A percentile compares a stretch with the other conserved stretches of the same genome.
Evolutionary conservation across 2,888 invertebrate species (phyloP).

Genomic region (Rhodophaea formosa): DNA sequence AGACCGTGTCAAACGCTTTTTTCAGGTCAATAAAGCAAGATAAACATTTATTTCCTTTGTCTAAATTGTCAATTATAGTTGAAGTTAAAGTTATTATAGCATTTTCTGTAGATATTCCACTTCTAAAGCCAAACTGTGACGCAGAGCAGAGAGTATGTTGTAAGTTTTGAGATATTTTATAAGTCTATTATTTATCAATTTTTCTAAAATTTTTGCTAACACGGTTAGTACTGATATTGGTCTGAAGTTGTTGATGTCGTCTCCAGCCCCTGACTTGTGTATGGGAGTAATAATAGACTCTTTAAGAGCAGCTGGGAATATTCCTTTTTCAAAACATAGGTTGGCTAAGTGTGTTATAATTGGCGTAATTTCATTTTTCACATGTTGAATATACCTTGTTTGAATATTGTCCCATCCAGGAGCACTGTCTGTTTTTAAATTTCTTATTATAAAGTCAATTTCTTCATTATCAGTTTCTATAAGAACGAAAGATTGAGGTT

Average conservation of each 20-base stretch:
- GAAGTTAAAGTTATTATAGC: background rate
- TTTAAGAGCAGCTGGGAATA: conserved; percentile 11
- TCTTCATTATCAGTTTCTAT: conserved; percentile 19
- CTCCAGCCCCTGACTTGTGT: background rate
- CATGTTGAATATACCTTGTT: conserved; percentile 18
- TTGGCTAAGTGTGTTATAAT: conserved; percentile 20
- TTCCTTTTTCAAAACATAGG: conserved; percentile 18
- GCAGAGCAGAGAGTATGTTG: background rate
- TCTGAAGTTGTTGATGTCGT: background rate
- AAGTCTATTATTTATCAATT: background rate
- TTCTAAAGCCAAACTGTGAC: background rate
- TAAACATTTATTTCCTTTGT: background rate
- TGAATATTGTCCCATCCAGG: conserved; percentile 21
- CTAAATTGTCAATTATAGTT: background rate
- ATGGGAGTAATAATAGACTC: conserved; percentile 20
- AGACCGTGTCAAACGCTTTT: background rate
- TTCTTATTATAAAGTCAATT: conserved; percentile 9
- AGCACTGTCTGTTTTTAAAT: conserved; percentile 19
- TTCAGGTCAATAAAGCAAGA: background rate
- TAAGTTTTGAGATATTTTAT: background rate
- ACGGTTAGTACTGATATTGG: background rate
- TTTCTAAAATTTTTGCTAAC: conserved; percentile 1
- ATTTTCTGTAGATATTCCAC: background rate
- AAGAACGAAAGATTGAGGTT: conserved; percentile 19
- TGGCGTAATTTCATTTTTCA: conserved; percentile 16